Evolutionary conservation across 2,888 invertebrate genomes (phyloP), one percentile per base, ranked within the genome.

Genomic region (Bembecia ichneumoniformis): DNA sequence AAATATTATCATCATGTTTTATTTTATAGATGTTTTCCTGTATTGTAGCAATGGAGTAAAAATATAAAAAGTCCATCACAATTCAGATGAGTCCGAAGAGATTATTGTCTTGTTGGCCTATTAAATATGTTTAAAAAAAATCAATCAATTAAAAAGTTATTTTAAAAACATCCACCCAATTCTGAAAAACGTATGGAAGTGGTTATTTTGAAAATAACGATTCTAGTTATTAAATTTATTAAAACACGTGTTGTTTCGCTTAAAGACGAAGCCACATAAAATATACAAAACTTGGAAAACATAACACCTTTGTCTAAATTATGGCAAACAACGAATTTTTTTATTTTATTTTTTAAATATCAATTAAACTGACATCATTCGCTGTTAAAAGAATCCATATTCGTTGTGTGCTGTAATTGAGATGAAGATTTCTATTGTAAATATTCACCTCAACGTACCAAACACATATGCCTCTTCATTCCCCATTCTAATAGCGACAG

Each of bases 401-500:
- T 57, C 62, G 62, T 66, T 59, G 62, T 65, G 62, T 65, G 59
- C 63, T 50, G 13, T 3, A 46, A 54, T 63, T 62, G 58, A 70
- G 63, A 59, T 62, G 59, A 63, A 68, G 64, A 67, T 59, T 53
- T 55, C 43, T 36, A n/a, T 20, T n/a, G 9, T 5, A 40, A 40
- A 40, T 13, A n/a, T 40, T 58, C 63, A 58, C 56, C 60, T 66
- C 62, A 64, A 59, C 56, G 36, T 28, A 28, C 9, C 28, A 28
- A 63, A 63, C 65, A 74, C 58, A 28, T 9, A 28, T 67, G 74
- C 68, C 68, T 71, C 56, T 54, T 68, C 74, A 80, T 79, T 78
- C 68, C 68, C 73, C 79, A 79, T 69, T 81, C 77, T 82, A 83
- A 78, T 74, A 83, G 82, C 83, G 80, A 83, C 62, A 83, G 82